Percentiles rank a stretch among this genome's conserved stretches.
phyloP scores from a whole-genome alignment of 1,140 invertebrate species.

The Diploscapter pachys region DNA sequence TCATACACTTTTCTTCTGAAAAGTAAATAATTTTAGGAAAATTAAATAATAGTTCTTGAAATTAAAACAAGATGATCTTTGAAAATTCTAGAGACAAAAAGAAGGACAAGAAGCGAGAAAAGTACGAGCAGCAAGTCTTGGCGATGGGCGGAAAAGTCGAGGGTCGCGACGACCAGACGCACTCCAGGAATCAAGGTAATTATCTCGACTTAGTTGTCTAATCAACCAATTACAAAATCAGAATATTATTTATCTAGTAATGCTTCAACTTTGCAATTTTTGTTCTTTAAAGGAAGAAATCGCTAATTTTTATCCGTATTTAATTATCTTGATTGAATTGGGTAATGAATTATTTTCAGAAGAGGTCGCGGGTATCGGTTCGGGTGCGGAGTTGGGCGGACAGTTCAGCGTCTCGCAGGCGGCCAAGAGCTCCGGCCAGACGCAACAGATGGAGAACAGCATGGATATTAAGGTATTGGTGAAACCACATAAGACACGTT shows the following conservation, averaged over 20 bases:
- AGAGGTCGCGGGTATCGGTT: conserved; percentile 48
- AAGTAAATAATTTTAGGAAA: not conserved
- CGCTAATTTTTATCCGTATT: no score
- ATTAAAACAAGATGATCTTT: not conserved
- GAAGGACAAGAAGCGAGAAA: conserved; percentile 79
- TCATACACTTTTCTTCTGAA: not conserved
- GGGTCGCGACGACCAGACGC: conserved; percentile 65
- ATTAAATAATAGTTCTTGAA: not conserved
- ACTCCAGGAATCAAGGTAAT: conserved; percentile 70
- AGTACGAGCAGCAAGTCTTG: conserved; percentile 87
- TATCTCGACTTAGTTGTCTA: not conserved
- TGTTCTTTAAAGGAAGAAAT: not conserved
- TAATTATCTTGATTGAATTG: conserved; percentile 10
- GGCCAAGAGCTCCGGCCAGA: conserved; percentile 78
- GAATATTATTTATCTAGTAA: not conserved
- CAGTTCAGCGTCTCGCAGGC: conserved; percentile 93
- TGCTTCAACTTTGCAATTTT: not conserved
- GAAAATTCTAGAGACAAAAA: conserved; percentile 76
- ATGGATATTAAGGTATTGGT: conserved; percentile 87
- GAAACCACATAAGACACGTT: not conserved
- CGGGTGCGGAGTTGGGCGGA: conserved; percentile 76
- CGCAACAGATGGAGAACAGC: conserved; percentile 82
- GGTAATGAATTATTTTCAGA: conserved; percentile 1
- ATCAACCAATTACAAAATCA: not conserved
- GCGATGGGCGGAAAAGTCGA: conserved; percentile 64